Percentiles rank a stretch among this genome's conserved stretches.
phyloP scores from a whole-genome alignment of 2,888 invertebrate genomes.

The Eristalinus aeneus region DNA sequence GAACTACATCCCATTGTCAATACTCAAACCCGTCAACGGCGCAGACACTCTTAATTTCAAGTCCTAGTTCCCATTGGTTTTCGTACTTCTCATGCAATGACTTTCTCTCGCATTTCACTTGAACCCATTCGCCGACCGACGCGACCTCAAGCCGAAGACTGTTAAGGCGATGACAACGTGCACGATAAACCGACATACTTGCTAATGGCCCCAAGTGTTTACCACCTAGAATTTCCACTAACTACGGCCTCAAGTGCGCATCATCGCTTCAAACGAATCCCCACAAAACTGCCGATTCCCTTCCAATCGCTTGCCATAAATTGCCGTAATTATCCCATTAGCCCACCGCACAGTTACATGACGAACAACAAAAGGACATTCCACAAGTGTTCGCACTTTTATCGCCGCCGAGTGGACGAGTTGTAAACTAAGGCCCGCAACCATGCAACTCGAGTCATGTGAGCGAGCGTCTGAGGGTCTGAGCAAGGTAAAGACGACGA shows the following conservation, averaged over 20 bases:
- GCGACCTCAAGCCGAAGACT: neutral
- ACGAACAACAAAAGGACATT: slow-evolving; percentile 65
- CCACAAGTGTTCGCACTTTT: slow-evolving; percentile 52
- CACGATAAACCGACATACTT: neutral
- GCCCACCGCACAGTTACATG: slow-evolving; percentile 37
- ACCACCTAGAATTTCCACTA: slow-evolving; percentile 20
- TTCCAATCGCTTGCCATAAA: slow-evolving; percentile 36
- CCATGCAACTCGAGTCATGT: neutral
- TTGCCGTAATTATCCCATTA: slow-evolving; percentile 57
- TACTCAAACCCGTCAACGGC: neutral
- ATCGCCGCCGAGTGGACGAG: slow-evolving; percentile 27
- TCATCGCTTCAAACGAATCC: slow-evolving; percentile 24
- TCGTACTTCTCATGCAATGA: neutral
- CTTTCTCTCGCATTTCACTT: neutral
- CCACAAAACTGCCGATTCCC: slow-evolving; percentile 38
- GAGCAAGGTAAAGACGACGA: slow-evolving; percentile 7
- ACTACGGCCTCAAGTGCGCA: slow-evolving; percentile 17
- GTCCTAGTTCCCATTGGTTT: neutral
- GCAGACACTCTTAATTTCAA: neutral
- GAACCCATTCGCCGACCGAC: neutral
- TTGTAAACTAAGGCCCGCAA: slow-evolving; percentile 53
- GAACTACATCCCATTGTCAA: neutral
- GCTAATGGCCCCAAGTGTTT: slow-evolving; percentile 5
- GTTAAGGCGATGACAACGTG: neutral
- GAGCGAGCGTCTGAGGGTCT: neutral